These are phyloP conservation scores for Tiliacea citrago DNA, from an alignment of 2,888 invertebrate genomes.

Conservation along the genomic window DNA sequence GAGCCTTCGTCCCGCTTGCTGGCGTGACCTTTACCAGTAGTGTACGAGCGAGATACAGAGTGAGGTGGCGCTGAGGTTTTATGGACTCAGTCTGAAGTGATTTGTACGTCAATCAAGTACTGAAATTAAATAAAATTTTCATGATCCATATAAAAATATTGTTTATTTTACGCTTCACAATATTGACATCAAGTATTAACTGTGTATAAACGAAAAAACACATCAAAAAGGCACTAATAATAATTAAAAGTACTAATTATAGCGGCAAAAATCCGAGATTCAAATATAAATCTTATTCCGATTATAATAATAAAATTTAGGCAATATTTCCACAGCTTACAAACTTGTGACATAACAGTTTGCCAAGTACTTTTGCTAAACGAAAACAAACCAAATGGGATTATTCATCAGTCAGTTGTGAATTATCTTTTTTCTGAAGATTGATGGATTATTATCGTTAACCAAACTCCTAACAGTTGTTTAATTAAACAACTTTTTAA, in stretches of 20 bases:
- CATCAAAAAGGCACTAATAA: slow-evolving; percentile 71
- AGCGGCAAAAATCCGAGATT: slow-evolving; percentile 62
- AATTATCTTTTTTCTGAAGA: too few relatives aligned
- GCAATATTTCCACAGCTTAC: slow-evolving; percentile 18
- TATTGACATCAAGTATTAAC: slow-evolving; percentile 67
- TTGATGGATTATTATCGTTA: neutral
- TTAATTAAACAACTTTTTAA: neutral
- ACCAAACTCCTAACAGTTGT: neutral
- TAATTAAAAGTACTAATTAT: slow-evolving; percentile 61
- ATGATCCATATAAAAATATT: slow-evolving; percentile 54
- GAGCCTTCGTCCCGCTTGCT: too few relatives aligned
- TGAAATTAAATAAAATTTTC: slow-evolving; percentile 13
- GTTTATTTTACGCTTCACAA: slow-evolving; percentile 68
- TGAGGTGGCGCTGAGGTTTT: too few relatives aligned
- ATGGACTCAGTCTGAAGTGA: too few relatives aligned
- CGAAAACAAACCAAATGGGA: neutral
- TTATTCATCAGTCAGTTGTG: neutral
- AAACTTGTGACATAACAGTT: neutral
- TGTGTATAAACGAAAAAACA: slow-evolving; percentile 71
- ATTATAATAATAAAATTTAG: slow-evolving; percentile 15
- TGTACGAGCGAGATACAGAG: too few relatives aligned
- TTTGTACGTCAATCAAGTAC: neutral
- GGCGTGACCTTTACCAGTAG: too few relatives aligned
- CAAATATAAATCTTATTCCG: slow-evolving; percentile 44
- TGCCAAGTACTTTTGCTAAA: neutral